phyloP scores from a whole-genome alignment of 2,888 invertebrate genomes.

The Melangyna quadrimaculata region DNA sequence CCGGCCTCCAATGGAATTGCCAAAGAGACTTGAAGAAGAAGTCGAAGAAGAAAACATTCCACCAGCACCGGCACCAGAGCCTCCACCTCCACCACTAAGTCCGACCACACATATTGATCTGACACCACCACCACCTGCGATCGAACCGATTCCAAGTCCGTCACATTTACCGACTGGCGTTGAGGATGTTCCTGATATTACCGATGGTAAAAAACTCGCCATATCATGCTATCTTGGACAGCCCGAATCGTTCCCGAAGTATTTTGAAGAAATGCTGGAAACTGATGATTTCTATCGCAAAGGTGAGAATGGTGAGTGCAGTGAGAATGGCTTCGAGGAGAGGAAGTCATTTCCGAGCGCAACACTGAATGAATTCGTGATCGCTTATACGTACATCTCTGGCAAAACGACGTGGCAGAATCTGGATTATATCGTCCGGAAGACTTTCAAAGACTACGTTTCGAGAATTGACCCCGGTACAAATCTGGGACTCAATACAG shows the following conservation, averaged over 20 bases:
- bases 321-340: conserved; percentile 81
- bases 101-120: conserved; percentile 80
- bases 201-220: conserved; percentile 92
- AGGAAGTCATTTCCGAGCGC: conserved; percentile 83
- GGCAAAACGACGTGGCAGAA: conserved; percentile 97
- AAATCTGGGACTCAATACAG: conserved; percentile 90
- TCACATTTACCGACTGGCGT: conserved; percentile 81
- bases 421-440: conserved; percentile 93
- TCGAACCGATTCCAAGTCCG: conserved; percentile 78
- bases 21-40: conserved; percentile 79
- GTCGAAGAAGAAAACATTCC: conserved; percentile 80
- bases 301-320: conserved; percentile 79
- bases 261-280: conserved; percentile 86
- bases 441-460: conserved; percentile 97
- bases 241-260: conserved; percentile 88
- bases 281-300: conserved; percentile 85
- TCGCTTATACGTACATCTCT: conserved; percentile 94
- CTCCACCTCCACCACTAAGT: conserved; percentile 79
- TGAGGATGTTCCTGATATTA: conserved; percentile 85
- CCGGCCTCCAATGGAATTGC: conserved; percentile 81
- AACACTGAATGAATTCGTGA: conserved; percentile 88
- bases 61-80: conserved; percentile 80
- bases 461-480: conserved; percentile 96
- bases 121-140: conserved; percentile 80
- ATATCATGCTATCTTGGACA: conserved; percentile 94